These are phyloP conservation scores for Pseudochaenichthys georgianus DNA, from an alignment of 2,797 vertebrate genomes.

Conservation along the genomic window DNA sequence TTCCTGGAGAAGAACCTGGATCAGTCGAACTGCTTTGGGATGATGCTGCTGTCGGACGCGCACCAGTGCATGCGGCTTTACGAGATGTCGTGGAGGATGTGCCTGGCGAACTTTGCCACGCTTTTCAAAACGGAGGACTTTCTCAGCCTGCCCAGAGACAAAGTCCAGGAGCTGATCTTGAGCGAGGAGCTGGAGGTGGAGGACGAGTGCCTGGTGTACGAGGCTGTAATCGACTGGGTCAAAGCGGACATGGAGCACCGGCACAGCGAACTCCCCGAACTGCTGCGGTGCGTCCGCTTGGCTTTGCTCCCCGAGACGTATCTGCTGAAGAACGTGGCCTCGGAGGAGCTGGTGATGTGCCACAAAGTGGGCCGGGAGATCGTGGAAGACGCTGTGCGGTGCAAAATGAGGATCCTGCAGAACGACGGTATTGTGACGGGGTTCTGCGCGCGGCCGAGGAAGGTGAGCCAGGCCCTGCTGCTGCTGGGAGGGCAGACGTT, in stretches of 20 bases:
- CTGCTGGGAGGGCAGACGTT: constrained; percentile 91
- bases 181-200: constrained; percentile 91
- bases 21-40: constrained; percentile 89
- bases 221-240: constrained; percentile 90
- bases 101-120: constrained; percentile 86
- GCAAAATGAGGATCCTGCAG: constrained; percentile 90
- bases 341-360: constrained; percentile 88
- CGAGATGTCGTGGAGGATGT: constrained; percentile 90
- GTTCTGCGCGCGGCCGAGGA: constrained; percentile 88
- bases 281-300: constrained; percentile 87
- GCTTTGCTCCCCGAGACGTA: constrained; percentile 88
- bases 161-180: constrained; percentile 88
- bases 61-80: constrained; percentile 88
- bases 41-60: constrained; percentile 91
- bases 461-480: constrained; percentile 89
- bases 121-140: constrained; percentile 89
- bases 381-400: constrained; percentile 88
- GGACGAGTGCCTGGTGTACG: constrained; percentile 89
- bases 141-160: constrained; percentile 85
- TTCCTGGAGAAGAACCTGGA: constrained; percentile 91
- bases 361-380: constrained; percentile 88
- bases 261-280: constrained; percentile 84
- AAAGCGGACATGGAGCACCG: constrained; percentile 84
- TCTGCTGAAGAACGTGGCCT: constrained; percentile 86
- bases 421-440: constrained; percentile 90